Percentiles rank a stretch among this genome's conserved stretches.
Evolutionary conservation across 2,797 vertebrate species (phyloP).

Genomic region (Simalia tracyae): DNA sequence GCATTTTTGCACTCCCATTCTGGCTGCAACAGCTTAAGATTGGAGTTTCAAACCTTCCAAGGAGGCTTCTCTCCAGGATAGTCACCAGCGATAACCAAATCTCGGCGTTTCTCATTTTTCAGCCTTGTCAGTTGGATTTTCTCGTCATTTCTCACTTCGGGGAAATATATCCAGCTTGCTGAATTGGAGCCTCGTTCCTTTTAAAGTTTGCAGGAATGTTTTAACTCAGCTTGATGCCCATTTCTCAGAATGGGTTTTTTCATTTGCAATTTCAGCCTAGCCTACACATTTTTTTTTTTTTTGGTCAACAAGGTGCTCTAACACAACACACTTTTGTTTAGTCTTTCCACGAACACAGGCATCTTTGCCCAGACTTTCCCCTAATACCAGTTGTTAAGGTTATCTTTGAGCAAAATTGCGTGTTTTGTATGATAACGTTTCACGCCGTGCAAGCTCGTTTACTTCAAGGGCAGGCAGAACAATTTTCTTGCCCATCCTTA

Average conservation of each 20-base stretch:
- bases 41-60: too few relatives aligned
- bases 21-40: too few relatives aligned
- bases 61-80: too few relatives aligned
- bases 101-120: not conserved
- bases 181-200: not conserved
- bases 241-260: not conserved
- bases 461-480: not conserved
- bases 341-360: not conserved
- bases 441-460: fast-evolving
- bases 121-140: not conserved
- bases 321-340: not conserved
- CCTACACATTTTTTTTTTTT: not conserved
- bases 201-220: not conserved
- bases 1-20: too few relatives aligned
- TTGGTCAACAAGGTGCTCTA: not conserved
- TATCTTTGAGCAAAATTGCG: not conserved
- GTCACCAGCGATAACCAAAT: not conserved
- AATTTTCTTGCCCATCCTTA: not conserved
- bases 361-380: not conserved
- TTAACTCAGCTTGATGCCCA: not conserved
- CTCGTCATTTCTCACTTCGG: not conserved
- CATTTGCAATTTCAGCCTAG: not conserved
- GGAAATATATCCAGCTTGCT: not conserved
- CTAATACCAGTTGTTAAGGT: not conserved
- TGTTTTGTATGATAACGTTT: not conserved